These are phyloP conservation scores for Lophotriccus pileatus DNA, from an alignment of 2,797 vertebrate species.

Conservation along the genomic window DNA sequence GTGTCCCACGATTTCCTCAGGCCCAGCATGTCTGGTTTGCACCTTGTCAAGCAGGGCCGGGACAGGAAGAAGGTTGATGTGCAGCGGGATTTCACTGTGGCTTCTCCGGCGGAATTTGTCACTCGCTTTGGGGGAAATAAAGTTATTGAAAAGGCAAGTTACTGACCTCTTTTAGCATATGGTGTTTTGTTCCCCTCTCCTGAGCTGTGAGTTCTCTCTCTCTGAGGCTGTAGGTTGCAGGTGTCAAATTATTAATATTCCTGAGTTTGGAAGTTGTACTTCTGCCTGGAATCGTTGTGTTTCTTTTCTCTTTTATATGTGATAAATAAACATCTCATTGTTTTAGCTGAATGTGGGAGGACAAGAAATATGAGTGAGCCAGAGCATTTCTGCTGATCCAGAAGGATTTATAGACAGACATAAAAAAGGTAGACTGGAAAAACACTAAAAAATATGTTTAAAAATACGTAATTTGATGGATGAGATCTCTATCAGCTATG, in stretches of 20 bases:
- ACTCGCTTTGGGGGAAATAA: slow-evolving; percentile 97
- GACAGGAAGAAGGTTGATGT: slow-evolving; percentile 92
- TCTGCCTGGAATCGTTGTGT: not conserved
- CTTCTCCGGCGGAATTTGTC: slow-evolving; percentile 97
- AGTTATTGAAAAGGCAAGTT: slow-evolving; percentile 93
- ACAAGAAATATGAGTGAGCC: not conserved
- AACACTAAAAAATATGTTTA: not conserved
- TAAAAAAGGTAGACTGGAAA: not conserved
- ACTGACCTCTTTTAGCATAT: not conserved
- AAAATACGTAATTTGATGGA: not conserved
- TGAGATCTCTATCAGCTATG: not conserved
- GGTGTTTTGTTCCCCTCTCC: not conserved
- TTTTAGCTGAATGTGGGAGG: not conserved
- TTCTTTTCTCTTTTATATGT: not conserved
- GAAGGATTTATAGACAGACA: not conserved
- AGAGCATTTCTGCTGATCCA: not conserved
- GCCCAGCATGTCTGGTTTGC: slow-evolving; percentile 96
- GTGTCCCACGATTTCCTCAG: slow-evolving; percentile 55
- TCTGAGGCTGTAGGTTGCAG: not conserved
- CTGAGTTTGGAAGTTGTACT: not conserved
- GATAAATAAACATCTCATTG: not conserved
- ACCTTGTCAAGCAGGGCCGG: slow-evolving; percentile 92
- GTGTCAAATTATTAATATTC: not conserved
- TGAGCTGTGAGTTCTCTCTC: not conserved
- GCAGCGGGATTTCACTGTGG: slow-evolving; percentile 96